phyloP scores from a whole-genome alignment of 2,888 invertebrate species.

The Opisthograptis luteolata region DNA sequence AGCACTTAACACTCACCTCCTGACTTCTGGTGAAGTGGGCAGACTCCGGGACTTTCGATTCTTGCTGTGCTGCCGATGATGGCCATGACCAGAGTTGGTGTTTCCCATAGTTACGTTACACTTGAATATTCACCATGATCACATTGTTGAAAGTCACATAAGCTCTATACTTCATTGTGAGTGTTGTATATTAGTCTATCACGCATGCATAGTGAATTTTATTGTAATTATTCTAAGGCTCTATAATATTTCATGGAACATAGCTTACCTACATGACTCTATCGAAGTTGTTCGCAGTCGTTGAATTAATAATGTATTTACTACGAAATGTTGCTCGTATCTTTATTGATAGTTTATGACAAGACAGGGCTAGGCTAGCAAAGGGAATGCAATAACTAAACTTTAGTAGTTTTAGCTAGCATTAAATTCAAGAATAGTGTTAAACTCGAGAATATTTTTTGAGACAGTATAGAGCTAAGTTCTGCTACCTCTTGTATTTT shows the following conservation, averaged over 20 bases:
- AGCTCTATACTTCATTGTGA: slow-evolving; percentile 1
- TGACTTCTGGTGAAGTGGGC: slow-evolving; percentile 91
- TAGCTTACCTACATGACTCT: too few relatives aligned
- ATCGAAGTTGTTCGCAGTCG: slow-evolving; percentile 5
- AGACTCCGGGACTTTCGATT: slow-evolving; percentile 88
- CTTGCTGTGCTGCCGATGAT: slow-evolving; percentile 71
- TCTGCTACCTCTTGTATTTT: too few relatives aligned
- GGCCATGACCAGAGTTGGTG: slow-evolving; percentile 72
- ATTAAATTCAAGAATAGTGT: too few relatives aligned
- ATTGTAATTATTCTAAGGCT: too few relatives aligned
- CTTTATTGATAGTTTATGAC: too few relatives aligned
- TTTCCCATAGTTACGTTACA: slow-evolving; percentile 65
- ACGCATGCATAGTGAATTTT: too few relatives aligned
- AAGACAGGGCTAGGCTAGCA: too few relatives aligned
- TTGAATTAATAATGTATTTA: background rate
- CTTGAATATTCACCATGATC: slow-evolving; percentile 28
- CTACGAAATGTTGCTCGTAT: too few relatives aligned
- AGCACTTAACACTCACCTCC: slow-evolving; percentile 89
- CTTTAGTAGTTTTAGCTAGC: too few relatives aligned
- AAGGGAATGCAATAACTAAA: too few relatives aligned
- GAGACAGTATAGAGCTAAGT: too few relatives aligned
- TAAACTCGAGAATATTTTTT: too few relatives aligned
- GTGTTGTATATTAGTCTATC: background rate
- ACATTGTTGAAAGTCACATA: slow-evolving; percentile 33
- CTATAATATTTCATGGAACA: background rate